Percentiles rank a stretch among this genome's conserved stretches.
phyloP scores from a whole-genome alignment of 2,888 invertebrate genomes.

The Choristoneura rosaceana region DNA sequence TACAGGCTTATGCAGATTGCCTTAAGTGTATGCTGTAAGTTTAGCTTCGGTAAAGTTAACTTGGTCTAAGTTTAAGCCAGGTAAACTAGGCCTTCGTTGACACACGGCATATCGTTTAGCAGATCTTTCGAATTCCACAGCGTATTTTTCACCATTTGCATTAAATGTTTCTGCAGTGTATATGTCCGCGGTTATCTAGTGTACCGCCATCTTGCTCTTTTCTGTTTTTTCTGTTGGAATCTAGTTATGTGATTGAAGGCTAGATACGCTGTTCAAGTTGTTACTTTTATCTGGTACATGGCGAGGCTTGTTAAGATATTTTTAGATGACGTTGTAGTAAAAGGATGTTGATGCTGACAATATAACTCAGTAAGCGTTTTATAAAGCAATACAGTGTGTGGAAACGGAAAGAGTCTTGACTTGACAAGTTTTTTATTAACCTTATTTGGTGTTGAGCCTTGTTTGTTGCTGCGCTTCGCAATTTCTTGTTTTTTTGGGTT shows the following conservation, averaged over 20 bases:
- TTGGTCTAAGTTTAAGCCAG: conserved; percentile 34
- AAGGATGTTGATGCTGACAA: neutral
- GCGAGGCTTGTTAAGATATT: conserved; percentile 16
- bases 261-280: conserved; percentile 23
- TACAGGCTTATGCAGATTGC: neutral
- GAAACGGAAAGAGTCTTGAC: neutral
- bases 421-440: no score
- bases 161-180: conserved; percentile 50
- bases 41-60: conserved; percentile 44
- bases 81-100: conserved; percentile 45
- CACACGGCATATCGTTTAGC: conserved; percentile 48
- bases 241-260: conserved; percentile 42
- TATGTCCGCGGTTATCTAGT: conserved; percentile 21
- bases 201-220: conserved; percentile 30
- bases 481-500: no score
- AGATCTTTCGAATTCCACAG: conserved; percentile 54
- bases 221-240: conserved; percentile 33
- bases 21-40: neutral
- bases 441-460: no score
- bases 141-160: conserved; percentile 67
- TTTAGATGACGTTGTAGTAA: conserved; percentile 20
- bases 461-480: no score
- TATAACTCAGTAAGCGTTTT: neutral
- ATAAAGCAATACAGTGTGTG: neutral
- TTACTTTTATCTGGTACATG: conserved; percentile 19